Base-by-base conservation (phyloP, 2,797 vertebrate species). In the Thripadectes ignobilis region DNA sequence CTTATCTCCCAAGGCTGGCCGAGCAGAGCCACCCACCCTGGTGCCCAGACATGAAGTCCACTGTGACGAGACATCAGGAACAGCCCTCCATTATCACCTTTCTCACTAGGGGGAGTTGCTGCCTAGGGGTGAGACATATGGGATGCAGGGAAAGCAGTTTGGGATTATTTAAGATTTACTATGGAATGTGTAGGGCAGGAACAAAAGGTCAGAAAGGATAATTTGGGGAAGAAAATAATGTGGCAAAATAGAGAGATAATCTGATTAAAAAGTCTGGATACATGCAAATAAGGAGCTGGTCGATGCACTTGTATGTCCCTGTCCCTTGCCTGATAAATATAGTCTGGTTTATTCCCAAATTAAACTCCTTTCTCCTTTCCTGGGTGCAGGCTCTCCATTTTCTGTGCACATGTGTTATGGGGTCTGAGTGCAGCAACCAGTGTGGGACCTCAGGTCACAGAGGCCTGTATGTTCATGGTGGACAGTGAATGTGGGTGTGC, bases 371-470 rank as follows among this genome's bases (percentile, higher is more conserved):
- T 79, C 48, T 58, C 36, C 45, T 75, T 55, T 57, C 13, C 46
- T 46, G 23, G 15, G 27, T 52, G 38, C 3, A 14, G 23, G 15
- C 26, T 61, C 20, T 76, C 79, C 66, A 39, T 18, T 82, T 55
- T 38, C 43, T 34, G 20, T 48, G 26, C 29, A 13, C 2, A 4
- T 43, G 57, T 71, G 58, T 30, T 51, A 5, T 1, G 8, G 9
- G 8, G 8, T 71, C 57, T 21, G 54, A 72, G 19, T 18, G 49
- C 19, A 45, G 14, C 26, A 39, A 18, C 18, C 54, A 23, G 19
- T 14, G 39, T 3, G 5, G 5, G 6, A 39, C 38, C 34, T 72
- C 0, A 0, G 45, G 32, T 34, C 3, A 1, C 46, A 61, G 23
- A 12, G 13, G 1, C 21, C 36, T 1, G 0, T 23, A 2, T 22